phyloP scores from a whole-genome alignment of 2,888 invertebrate species.

The Eupithecia insigniata region DNA sequence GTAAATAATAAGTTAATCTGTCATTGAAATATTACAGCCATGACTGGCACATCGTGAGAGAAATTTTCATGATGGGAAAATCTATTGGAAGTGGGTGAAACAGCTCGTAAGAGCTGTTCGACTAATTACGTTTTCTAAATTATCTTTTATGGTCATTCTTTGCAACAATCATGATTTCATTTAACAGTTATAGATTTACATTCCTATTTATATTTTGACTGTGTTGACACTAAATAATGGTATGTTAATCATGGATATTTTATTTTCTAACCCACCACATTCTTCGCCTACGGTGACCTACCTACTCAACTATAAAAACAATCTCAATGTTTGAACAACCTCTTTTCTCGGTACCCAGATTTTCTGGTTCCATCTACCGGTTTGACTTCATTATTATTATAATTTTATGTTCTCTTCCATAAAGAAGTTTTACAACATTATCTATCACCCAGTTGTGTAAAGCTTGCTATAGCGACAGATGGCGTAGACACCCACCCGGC shows the following conservation, averaged over 20 bases:
- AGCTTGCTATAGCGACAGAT: constrained; percentile 67
- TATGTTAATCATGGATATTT: not conserved
- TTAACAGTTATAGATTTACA: not conserved
- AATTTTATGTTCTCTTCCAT: constrained; percentile 16
- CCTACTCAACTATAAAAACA: constrained; percentile 12
- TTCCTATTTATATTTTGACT: not conserved
- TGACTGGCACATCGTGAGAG: constrained; percentile 34
- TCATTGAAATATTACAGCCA: constrained; percentile 26
- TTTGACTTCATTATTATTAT: constrained; percentile 19
- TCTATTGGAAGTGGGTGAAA: constrained; percentile 28
- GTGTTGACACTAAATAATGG: not conserved
- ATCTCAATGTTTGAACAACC: constrained; percentile 14
- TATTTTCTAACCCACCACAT: constrained; percentile 8
- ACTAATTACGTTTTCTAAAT: constrained; percentile 36
- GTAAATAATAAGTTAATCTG: constrained; percentile 12
- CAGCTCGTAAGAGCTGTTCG: constrained; percentile 29
- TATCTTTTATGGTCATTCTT: constrained; percentile 20
- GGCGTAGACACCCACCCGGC: constrained; percentile 72
- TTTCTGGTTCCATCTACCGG: constrained; percentile 8
- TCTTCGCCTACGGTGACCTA: constrained; percentile 13
- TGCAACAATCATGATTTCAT: not conserved
- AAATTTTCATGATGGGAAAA: constrained; percentile 36
- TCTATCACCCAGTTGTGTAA: constrained; percentile 47
- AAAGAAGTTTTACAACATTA: constrained; percentile 26
- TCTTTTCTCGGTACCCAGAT: constrained; percentile 10